Conservation (phyloP, 2,888 invertebrate species). For the Dryomyza anilis region DNA sequence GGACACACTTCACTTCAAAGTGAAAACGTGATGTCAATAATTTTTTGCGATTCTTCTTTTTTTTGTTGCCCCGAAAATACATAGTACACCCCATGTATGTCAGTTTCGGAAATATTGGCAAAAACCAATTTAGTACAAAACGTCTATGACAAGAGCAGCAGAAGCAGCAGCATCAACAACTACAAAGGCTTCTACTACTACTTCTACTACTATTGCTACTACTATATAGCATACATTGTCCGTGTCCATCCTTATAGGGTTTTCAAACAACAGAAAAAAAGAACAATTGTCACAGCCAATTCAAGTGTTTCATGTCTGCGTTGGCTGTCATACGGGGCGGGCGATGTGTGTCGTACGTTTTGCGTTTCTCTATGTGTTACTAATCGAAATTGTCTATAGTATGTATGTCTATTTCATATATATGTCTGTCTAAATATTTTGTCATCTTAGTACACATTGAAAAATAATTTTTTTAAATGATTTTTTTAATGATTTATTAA, state of each 20-base stretch:
- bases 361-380: conserved; percentile 13
- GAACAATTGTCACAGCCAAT: conserved; percentile 32
- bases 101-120: conserved; percentile 23
- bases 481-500: too few species aligned
- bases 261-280: too few species aligned
- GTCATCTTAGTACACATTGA: too few species aligned
- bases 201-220: not conserved
- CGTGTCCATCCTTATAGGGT: not conserved
- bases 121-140: conserved; percentile 21
- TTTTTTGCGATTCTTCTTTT: conserved; percentile 13
- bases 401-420: conserved; percentile 8
- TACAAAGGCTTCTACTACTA: not conserved
- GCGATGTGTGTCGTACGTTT: not conserved
- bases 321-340: conserved; percentile 4
- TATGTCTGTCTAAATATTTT: not conserved
- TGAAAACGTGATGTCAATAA: conserved; percentile 24
- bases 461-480: too few species aligned
- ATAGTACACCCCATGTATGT: too few species aligned
- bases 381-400: conserved; percentile 22
- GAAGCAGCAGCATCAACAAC: conserved; percentile 9
- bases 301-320: conserved; percentile 29
- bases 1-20: not conserved
- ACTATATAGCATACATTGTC: too few species aligned
- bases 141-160: conserved; percentile 2
- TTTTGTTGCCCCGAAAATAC: not conserved